These are phyloP conservation scores for Trissolcus japonicus DNA, from an alignment of 2,888 invertebrate genomes.

Conservation along the genomic window DNA sequence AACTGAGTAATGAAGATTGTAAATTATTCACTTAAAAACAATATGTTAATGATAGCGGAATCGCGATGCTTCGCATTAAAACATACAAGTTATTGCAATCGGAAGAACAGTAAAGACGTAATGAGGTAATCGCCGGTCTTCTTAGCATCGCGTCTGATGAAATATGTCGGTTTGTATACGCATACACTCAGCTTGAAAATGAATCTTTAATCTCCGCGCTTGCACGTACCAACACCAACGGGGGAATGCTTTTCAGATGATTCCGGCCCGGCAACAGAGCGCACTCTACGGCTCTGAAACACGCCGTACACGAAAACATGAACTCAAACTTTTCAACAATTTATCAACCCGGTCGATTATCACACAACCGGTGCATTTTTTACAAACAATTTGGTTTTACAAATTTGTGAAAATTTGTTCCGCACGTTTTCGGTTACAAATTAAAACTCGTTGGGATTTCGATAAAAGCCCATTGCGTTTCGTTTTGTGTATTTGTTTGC, in stretches of 20 bases:
- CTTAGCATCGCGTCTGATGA: constrained; percentile 32
- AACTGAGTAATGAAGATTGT: not conserved
- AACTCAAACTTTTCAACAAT: too few relatives aligned
- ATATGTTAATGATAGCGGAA: constrained; percentile 26
- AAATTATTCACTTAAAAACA: constrained; percentile 11
- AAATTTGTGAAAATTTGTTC: too few relatives aligned
- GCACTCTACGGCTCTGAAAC: too few relatives aligned
- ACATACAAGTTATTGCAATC: constrained; percentile 31
- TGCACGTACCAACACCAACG: constrained; percentile 21
- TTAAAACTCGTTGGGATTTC: too few relatives aligned
- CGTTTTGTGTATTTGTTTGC: too few relatives aligned
- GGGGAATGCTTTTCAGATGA: constrained; percentile 38
- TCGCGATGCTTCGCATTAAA: constrained; percentile 32
- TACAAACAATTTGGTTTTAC: too few relatives aligned
- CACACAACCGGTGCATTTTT: too few relatives aligned
- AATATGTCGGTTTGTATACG: constrained; percentile 37
- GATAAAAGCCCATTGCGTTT: too few relatives aligned
- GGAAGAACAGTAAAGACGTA: constrained; percentile 58
- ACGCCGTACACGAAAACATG: too few relatives aligned
- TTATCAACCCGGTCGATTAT: too few relatives aligned
- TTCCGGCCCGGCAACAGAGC: constrained; percentile 14
- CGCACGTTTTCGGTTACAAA: too few relatives aligned
- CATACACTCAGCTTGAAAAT: constrained; percentile 37
- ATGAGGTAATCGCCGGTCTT: constrained; percentile 55
- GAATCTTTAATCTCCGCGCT: constrained; percentile 47